Evolutionary conservation across 2,113 vertebrate genomes (phyloP).

Genomic region (Jacana jacana): DNA sequence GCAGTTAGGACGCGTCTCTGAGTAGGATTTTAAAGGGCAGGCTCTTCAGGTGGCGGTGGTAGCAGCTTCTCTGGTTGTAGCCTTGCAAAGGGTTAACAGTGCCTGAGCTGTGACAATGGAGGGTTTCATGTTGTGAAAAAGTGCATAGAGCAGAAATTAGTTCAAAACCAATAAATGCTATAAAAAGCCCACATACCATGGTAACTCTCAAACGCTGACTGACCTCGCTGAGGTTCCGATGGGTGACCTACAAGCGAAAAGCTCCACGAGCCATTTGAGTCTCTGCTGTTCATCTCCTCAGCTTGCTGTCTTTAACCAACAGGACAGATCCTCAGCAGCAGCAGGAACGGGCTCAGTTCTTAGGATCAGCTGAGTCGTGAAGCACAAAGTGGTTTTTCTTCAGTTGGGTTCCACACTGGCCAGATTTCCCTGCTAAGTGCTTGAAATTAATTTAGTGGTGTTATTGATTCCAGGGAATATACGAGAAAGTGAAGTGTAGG

Average conservation of each 20-base stretch:
- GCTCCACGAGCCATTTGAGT: conserved; percentile 1
- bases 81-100: not conserved
- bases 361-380: not conserved
- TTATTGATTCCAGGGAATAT: not conserved
- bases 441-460: not conserved
- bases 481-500: not conserved
- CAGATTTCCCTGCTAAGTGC: not conserved
- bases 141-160: not conserved
- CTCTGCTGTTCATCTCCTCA: conserved; percentile 22
- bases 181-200: not conserved
- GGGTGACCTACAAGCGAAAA: conserved; percentile 39
- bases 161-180: not conserved
- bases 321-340: conserved; percentile 4
- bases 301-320: not conserved
- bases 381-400: conserved; percentile 12
- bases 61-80: not conserved
- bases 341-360: not conserved
- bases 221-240: not conserved
- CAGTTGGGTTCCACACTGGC: not conserved
- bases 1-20: not conserved
- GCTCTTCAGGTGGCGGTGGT: not conserved
- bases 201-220: not conserved
- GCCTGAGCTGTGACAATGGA: not conserved
- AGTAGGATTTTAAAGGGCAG: not conserved
- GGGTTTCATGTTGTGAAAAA: not conserved